Percentiles rank a stretch among this genome's conserved stretches.
Evolutionary conservation across 2,888 invertebrate species (phyloP).

Genomic region (Leucoptera coffeella): DNA sequence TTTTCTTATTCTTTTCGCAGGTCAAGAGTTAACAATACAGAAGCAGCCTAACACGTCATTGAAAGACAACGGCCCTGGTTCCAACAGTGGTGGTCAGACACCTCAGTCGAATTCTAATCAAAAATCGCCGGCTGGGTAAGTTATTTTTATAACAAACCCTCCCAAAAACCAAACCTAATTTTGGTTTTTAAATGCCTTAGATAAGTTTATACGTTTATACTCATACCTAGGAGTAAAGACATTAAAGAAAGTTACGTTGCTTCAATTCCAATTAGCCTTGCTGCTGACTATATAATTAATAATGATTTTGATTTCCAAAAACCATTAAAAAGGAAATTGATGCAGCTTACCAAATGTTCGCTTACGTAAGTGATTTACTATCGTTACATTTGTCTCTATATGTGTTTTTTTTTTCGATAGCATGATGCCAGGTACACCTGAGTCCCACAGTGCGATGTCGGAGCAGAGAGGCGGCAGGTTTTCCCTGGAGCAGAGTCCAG

Average conservation of each 20-base stretch:
- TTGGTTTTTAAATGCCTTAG: no score
- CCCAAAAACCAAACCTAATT: no score
- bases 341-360: no score
- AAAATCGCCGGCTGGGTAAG: slow-evolving; percentile 69
- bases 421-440: slow-evolving; percentile 49
- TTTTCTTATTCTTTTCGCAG: slow-evolving; percentile 27
- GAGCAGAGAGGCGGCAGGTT: slow-evolving; percentile 39
- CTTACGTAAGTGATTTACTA: no score
- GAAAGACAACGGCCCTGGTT: slow-evolving; percentile 62
- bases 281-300: no score
- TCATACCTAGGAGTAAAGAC: no score
- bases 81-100: slow-evolving; percentile 41
- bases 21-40: slow-evolving; percentile 92
- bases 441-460: slow-evolving; percentile 32
- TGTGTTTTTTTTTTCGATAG: slow-evolving; percentile 12
- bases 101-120: slow-evolving; percentile 49
- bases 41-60: slow-evolving; percentile 90
- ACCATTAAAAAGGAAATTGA: no score
- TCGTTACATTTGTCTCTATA: no score
- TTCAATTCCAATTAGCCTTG: no score
- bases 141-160: slow-evolving; percentile 10
- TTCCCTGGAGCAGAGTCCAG: slow-evolving; percentile 44
- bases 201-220: no score
- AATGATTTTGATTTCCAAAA: no score
- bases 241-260: no score